Conservation (phyloP, 2,888 invertebrate genomes). For the Steinernema hermaphroditum region DNA sequence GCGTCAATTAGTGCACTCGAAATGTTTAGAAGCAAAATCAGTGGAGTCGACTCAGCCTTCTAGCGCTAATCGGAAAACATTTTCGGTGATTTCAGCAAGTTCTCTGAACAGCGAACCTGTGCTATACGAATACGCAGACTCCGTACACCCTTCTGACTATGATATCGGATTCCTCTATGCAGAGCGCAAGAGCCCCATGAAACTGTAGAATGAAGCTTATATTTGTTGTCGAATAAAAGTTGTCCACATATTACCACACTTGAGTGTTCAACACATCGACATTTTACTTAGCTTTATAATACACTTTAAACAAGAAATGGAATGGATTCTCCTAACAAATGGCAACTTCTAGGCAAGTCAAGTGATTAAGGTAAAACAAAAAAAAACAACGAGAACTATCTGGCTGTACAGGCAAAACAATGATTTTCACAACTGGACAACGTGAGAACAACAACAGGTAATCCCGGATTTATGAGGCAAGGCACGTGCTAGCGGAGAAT, state of each 20-base stretch:
- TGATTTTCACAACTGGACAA: background rate
- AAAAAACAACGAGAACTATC: too few species aligned
- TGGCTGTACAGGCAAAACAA: too few species aligned
- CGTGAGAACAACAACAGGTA: background rate
- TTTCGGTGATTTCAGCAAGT: background rate
- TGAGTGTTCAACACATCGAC: too few species aligned
- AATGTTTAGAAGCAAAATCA: background rate
- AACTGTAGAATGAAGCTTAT: background rate
- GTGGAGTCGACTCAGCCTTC: background rate
- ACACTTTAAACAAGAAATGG: too few species aligned
- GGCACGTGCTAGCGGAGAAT: conserved; percentile 49
- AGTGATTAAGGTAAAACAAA: too few species aligned
- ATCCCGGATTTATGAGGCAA: background rate
- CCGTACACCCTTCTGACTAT: conserved; percentile 9
- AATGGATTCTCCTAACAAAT: too few species aligned
- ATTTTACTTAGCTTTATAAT: too few species aligned
- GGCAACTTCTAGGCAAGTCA: too few species aligned
- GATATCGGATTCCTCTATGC: background rate
- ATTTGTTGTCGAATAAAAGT: too few species aligned
- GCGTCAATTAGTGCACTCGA: background rate
- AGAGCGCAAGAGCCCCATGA: background rate
- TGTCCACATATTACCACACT: too few species aligned
- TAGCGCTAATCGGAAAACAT: background rate
- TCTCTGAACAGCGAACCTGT: conserved; percentile 9
- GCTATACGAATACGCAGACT: background rate